Evolutionary conservation across 2,113 vertebrate genomes (phyloP), one percentile per base, ranked within the genome.

Genomic region (Dicrurus megarhynchus): DNA sequence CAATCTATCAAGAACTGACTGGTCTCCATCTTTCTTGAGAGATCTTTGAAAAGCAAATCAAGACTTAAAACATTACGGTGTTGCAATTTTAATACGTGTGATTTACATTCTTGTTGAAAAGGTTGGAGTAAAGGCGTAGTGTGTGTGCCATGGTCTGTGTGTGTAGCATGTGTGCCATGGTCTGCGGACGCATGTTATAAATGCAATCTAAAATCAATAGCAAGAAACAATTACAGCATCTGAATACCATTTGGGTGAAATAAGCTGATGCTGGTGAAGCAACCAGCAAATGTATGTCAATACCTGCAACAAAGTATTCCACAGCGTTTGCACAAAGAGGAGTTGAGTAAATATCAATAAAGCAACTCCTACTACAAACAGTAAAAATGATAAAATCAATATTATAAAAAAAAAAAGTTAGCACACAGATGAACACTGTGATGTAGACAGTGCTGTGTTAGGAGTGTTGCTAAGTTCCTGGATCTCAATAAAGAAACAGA

Each of bases 341-440:
- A 86, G 96, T 94, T 98, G 98, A 97, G 97, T 96, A 97, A 97
- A 97, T 96, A 98, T 97, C 98, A 96, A 98, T 97, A 97, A 35
- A 92, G 96, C 92, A 97, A 97, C 98, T 97, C 93, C 91, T 76
- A 95, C 22, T 93, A 97, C 97, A 97, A 98, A 98, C 97, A 97
- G 96, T 95, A 96, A 98, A 97, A 97, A 98, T 98, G 95, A 98
- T 98, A 97, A 98, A 98, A 98, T 98, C 98, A 97, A 98, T 98
- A 98, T 94, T 88, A 91, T 98, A 97, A 98, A 98, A 97, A 96
- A 98, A 98, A 97, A 97, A 98, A 97, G 97, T 97, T 98, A 97
- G 97, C 89, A 94, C 94, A 92, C 33, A 92, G 96, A 97, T 97
- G 97, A 98, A 97, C 95, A 88, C 91, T 87, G 55, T 44, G 90